These are phyloP conservation scores for Rotaria sp. DNA, from an alignment of 2,888 invertebrate species.

Conservation along the genomic window DNA sequence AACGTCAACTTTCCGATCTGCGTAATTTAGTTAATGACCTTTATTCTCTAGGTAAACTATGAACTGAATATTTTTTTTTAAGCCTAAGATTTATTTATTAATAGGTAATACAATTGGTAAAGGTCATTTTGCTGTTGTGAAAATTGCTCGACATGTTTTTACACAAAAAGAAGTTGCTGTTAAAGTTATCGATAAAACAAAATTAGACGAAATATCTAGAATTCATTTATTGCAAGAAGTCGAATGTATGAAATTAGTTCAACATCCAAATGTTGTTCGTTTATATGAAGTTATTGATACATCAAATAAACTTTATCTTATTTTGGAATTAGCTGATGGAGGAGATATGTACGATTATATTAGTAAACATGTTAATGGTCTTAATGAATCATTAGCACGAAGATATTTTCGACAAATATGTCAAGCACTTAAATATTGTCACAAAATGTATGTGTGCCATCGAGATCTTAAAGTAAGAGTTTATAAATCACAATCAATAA, in stretches of 20 bases:
- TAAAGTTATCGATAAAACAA: slow-evolving; percentile 93
- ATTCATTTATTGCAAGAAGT: slow-evolving; percentile 74
- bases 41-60: neutral
- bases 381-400: slow-evolving; percentile 59
- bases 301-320: slow-evolving; percentile 78
- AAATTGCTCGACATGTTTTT: slow-evolving; percentile 92
- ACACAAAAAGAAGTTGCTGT: slow-evolving; percentile 96
- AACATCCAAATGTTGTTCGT: slow-evolving; percentile 95
- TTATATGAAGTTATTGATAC: slow-evolving; percentile 99
- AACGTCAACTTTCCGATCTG: neutral
- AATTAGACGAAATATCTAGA: slow-evolving; percentile 86
- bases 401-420: slow-evolving; percentile 39
- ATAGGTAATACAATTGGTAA: slow-evolving; percentile 76
- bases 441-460: slow-evolving; percentile 35
- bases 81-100: neutral
- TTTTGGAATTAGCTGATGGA: slow-evolving; percentile 92
- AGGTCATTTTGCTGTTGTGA: slow-evolving; percentile 97
- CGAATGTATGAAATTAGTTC: slow-evolving; percentile 95
- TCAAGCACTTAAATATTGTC: slow-evolving; percentile 38
- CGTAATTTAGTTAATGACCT: neutral
- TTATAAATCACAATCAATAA: no score
- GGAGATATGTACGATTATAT: slow-evolving; percentile 97
- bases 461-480: slow-evolving; percentile 36
- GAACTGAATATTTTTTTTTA: neutral
- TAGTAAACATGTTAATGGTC: slow-evolving; percentile 79